These are phyloP conservation scores for Phoebastria nigripes DNA, from an alignment of 2,797 vertebrate genomes.

Conservation along the genomic window DNA sequence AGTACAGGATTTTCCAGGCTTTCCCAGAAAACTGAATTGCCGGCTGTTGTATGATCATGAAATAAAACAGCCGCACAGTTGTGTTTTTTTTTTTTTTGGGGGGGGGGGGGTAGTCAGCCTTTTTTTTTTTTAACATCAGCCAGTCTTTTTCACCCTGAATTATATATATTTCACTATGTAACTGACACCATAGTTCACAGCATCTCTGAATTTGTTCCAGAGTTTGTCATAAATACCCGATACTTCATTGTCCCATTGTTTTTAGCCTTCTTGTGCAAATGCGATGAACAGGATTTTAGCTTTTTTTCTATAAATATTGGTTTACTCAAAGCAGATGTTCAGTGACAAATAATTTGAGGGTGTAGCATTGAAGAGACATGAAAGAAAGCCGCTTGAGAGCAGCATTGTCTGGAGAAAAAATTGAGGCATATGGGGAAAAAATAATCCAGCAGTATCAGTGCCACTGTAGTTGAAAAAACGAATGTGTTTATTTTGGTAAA, in stretches of 20 bases:
- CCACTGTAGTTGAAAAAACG: not conserved
- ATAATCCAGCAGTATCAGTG: not conserved
- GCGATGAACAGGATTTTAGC: not conserved
- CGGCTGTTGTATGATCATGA: not conserved
- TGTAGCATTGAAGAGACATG: not conserved
- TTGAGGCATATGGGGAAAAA: not conserved
- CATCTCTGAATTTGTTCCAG: constrained; percentile 19
- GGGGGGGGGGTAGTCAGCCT: not conserved
- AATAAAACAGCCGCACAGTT: not conserved
- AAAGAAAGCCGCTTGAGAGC: not conserved
- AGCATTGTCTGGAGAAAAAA: not conserved
- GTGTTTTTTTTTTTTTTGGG: not conserved
- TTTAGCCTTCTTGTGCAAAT: not conserved
- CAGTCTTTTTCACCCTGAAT: not conserved
- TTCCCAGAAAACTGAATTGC: not conserved
- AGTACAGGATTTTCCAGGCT: not conserved
- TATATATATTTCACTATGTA: not conserved
- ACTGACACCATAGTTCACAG: not conserved
- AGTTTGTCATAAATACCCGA: not conserved
- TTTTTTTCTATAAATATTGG: not conserved
- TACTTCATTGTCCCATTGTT: not conserved
- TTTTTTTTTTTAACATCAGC: not conserved
- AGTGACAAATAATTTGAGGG: not conserved
- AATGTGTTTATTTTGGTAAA: not conserved
- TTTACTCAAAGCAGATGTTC: constrained; percentile 42